Conservation (phyloP, 2,113 vertebrate species). For the Fregata magnificens region DNA sequence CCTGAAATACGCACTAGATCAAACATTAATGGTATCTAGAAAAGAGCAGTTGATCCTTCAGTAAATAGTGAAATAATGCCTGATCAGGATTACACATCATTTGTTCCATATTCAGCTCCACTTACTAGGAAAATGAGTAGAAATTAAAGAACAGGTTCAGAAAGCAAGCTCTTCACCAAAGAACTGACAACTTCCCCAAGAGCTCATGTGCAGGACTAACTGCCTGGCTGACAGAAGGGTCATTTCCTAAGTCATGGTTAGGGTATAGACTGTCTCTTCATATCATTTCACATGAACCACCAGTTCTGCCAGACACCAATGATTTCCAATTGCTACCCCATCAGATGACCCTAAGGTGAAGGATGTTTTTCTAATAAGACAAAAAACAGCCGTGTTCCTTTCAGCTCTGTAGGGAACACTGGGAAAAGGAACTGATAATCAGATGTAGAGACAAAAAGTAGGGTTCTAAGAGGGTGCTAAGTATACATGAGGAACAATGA, state of each 20-base stretch:
- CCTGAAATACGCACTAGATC: neutral
- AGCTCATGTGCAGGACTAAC: accelerated
- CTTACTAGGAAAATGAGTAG: neutral
- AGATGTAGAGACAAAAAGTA: neutral
- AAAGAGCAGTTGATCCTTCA: neutral
- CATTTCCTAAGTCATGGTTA: neutral
- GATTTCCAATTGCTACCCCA: neutral
- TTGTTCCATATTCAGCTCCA: neutral
- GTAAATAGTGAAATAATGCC: neutral
- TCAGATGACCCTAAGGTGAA: neutral
- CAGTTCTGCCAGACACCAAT: neutral
- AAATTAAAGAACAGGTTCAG: neutral
- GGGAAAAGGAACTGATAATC: neutral
- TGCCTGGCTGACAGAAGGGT: neutral
- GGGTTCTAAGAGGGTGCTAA: neutral
- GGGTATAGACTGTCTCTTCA: accelerated
- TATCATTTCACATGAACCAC: neutral
- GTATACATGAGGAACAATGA: too few species aligned
- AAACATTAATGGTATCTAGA: neutral
- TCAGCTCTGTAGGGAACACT: neutral
- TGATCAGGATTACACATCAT: neutral
- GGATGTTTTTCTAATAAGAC: neutral
- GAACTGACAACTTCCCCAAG: neutral
- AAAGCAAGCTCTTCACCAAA: neutral
- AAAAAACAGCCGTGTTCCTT: neutral